phyloP scores from a whole-genome alignment of 2,888 invertebrate species.

The Caradrina kadenii region DNA sequence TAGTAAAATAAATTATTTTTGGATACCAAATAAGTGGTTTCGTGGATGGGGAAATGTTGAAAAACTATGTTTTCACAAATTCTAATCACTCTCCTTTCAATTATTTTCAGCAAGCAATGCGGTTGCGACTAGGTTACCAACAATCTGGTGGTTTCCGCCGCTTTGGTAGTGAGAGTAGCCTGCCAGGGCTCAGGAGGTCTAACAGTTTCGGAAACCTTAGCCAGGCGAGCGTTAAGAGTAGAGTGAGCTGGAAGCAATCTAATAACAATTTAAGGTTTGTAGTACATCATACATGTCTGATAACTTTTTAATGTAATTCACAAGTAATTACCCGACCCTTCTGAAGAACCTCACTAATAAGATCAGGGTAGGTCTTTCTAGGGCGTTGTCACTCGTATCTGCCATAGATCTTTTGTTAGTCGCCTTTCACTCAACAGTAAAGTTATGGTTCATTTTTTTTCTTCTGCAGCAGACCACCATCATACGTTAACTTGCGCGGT shows the following conservation, averaged over 20 bases:
- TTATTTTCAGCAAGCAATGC: conserved; percentile 70
- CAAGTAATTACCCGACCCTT: too few species aligned
- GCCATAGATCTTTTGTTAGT: too few species aligned
- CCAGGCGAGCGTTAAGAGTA: conserved; percentile 69
- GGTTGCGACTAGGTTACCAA: conserved; percentile 70
- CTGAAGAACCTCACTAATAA: too few species aligned
- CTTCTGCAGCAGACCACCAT: conserved; percentile 70
- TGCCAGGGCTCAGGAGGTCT: conserved; percentile 72
- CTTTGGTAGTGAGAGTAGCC: conserved; percentile 77
- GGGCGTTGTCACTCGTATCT: too few species aligned
- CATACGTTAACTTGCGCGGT: conserved; percentile 72
- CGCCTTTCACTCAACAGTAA: neutral
- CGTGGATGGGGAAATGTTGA: too few species aligned
- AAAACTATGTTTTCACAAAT: neutral
- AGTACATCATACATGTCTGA: too few species aligned
- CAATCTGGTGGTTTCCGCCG: conserved; percentile 67
- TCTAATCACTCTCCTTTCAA: neutral
- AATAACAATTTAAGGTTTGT: conserved; percentile 79
- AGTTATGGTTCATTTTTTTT: neutral
- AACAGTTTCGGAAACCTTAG: conserved; percentile 77
- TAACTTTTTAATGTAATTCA: too few species aligned
- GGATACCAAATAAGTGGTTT: too few species aligned
- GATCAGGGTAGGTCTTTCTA: too few species aligned
- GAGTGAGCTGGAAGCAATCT: conserved; percentile 74
- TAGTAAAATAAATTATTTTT: too few species aligned